Evolutionary conservation across 2,888 invertebrate species (phyloP), one percentile per base, ranked within the genome.

Genomic region (Dascillus cervinus): DNA sequence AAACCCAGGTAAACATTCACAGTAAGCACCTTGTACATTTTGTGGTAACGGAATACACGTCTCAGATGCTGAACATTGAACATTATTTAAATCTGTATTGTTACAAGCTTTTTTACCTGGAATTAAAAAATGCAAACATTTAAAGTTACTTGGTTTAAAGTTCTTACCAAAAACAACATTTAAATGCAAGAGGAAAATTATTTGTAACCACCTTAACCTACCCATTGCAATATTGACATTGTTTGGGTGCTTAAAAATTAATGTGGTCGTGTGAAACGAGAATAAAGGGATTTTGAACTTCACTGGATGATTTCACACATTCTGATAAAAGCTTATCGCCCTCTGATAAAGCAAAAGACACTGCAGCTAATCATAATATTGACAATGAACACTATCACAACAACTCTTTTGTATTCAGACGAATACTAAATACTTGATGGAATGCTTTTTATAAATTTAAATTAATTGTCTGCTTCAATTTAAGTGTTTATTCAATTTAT

Each of bases 401-500:
- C n/a, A n/a, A n/a, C n/a, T n/a, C n/a, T n/a, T n/a, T n/a, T n/a
- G n/a, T n/a, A n/a, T n/a, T n/a, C n/a, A n/a, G n/a, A n/a, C n/a
- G n/a, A n/a, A n/a, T n/a, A n/a, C n/a, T n/a, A n/a, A n/a, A 32
- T 19, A 29, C 20, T 32, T 35, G 28, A 25, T 23, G 13, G 12
- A 33, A 32, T 29, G 23, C 26, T 28, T 15, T 30, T 15, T 34
- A 34, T 34, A 35, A 35, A 35, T 29, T 39, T 32, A 35, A 34
- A 29, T 6, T 37, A 37, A 32, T 22, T 29, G 31, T 26, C 29
- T 17, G 8, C 23, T 34, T 39, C 26, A 39, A 34, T 39, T 34
- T 28, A 29, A 35, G 47, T 52, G 54, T 53, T 60, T 60, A 60
- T 58, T 51, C 58, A 59, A 59, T 60, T 58, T 58, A 55, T 46